These are phyloP conservation scores for Zootermopsis nevadensis DNA, from an alignment of 2,888 invertebrate species.

Conservation along the genomic window DNA sequence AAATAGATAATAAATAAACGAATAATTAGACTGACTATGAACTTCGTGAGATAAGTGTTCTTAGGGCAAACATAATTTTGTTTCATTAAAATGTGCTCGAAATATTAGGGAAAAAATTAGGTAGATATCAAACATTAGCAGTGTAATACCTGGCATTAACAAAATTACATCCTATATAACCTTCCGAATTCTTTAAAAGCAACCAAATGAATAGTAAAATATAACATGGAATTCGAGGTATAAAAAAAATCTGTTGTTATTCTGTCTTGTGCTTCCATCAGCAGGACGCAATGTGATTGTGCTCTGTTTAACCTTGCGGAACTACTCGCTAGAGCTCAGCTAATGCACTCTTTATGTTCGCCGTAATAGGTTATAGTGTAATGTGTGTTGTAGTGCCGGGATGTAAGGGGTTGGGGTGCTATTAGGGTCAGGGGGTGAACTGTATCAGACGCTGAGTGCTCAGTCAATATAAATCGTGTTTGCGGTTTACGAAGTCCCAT, in stretches of 20 bases:
- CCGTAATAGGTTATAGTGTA: conserved; percentile 45
- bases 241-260: not conserved
- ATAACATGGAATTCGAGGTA: conserved; percentile 1
- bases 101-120: too few relatives aligned
- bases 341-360: conserved; percentile 52
- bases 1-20: too few relatives aligned
- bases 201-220: conserved; percentile 10
- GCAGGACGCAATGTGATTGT: conserved; percentile 28
- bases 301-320: conserved; percentile 37
- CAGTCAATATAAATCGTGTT: not conserved
- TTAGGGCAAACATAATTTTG: too few relatives aligned
- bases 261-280: conserved; percentile 2
- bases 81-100: too few relatives aligned
- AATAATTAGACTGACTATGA: too few relatives aligned
- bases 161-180: not conserved
- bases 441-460: not conserved
- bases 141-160: too few relatives aligned
- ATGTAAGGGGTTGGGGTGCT: conserved; percentile 12
- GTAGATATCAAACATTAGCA: too few relatives aligned
- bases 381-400: conserved; percentile 19
- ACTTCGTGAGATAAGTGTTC: too few relatives aligned
- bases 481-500: not conserved
- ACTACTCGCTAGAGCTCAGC: conserved; percentile 38
- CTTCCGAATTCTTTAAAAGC: not conserved
- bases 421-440: conserved; percentile 23